A percentile compares a stretch with the other conserved stretches of the same genome.
Conservation (phyloP, 2,888 invertebrate species). For the Leptopterna dolabrata region DNA sequence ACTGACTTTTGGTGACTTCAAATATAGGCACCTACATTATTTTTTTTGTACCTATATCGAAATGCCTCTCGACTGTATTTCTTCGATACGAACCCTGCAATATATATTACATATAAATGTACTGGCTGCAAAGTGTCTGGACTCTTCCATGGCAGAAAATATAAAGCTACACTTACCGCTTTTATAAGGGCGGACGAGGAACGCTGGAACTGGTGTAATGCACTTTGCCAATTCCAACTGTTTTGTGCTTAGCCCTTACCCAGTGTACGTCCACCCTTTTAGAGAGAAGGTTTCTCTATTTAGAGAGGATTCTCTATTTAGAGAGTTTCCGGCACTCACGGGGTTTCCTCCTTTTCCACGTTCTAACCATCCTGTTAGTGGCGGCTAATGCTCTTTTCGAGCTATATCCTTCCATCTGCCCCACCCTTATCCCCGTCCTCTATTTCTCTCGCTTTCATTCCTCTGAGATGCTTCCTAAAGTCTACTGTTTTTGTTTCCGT, state of each 20-base stretch:
- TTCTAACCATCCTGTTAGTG: conserved; percentile 21
- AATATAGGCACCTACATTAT: too few relatives aligned
- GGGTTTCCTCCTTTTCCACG: conserved; percentile 43
- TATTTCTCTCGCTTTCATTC: not conserved
- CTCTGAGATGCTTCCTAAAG: not conserved
- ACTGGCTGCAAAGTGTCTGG: too few relatives aligned
- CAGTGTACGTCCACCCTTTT: not conserved
- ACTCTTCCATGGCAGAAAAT: too few relatives aligned
- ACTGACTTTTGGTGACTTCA: too few relatives aligned
- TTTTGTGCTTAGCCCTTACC: not conserved
- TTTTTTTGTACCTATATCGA: too few relatives aligned
- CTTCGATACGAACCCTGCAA: too few relatives aligned
- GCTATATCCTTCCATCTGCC: conserved; percentile 32
- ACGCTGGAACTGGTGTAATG: not conserved
- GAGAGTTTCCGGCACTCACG: conserved; percentile 42
- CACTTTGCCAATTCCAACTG: conserved; percentile 31
- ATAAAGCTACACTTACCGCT: too few relatives aligned
- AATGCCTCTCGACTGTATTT: too few relatives aligned
- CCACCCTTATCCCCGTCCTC: not conserved
- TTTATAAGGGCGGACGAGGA: not conserved
- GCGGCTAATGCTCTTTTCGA: conserved; percentile 32
- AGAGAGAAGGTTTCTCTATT: conserved; percentile 20
- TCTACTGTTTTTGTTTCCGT: not conserved
- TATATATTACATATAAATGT: too few relatives aligned
- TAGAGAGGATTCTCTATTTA: conserved; percentile 37